Base-by-base conservation (phyloP, 2,888 invertebrate genomes). In the Leuctra nigra region DNA sequence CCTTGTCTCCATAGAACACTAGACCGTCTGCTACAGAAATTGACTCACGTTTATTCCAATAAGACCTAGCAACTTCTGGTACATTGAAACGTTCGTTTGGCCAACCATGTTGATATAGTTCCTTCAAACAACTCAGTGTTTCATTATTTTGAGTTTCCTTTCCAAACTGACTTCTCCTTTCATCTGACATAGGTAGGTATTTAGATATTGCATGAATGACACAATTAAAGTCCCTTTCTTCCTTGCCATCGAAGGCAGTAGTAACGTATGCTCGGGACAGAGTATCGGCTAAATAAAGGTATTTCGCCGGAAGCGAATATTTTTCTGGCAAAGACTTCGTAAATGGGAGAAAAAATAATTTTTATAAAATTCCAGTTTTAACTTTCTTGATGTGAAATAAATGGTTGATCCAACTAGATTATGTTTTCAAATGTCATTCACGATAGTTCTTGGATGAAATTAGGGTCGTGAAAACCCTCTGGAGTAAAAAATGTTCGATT, bases 21-120 rank as follows among this genome's bases (percentile, higher is more conserved):
- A 55, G 22, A n/a, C 29, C 55, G 25, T 55, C 46, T 29, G n/a
- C 55, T 9, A 29, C 23, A 16, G 24, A 23, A 7, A 47, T 25
- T n/a, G 41, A 29, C 14, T 55, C 46, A 22, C 35, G 36, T 1
- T 47, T 46, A 11, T 25, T 25, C 41, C 46, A 55, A 47, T 3
- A 47, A 16, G 11, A 24, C 23, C 25, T 22, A n/a, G 16, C 24
- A 13, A 14, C n/a, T 6, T 6, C 23, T 24, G 29, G 33, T 29
- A 48, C 13, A 16, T 48, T 3, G 14, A 14, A 13, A 7, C 6
- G 14, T 4, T 29, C 16, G 14, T 29, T 4, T 7, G 48, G 14
- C 46, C 46, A 47, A 4, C 46, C 46, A 3, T 4, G 13, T n/a
- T 6, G n/a, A 22, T 14, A 14, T 11, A 47, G 16, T 2, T 23